Percentiles rank a stretch among this genome's conserved stretches.
Conservation (phyloP, 2,888 invertebrate genomes). For the Drosophila setosimentum region DNA sequence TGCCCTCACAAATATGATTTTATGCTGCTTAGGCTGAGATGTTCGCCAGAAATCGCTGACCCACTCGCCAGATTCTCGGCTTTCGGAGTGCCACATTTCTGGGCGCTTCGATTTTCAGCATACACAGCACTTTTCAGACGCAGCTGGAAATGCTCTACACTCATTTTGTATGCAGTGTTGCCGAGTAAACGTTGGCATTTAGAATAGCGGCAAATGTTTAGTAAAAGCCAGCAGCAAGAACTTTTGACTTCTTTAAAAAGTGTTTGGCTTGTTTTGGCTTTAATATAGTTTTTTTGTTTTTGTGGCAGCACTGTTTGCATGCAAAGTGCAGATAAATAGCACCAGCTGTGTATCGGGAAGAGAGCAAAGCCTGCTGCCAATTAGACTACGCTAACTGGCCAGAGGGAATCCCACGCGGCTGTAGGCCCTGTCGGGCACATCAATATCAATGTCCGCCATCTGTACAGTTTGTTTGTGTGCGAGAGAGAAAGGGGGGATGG, state of each 20-base stretch:
- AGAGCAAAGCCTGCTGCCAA: constrained; percentile 24
- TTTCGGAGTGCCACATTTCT: constrained; percentile 24
- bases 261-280: background rate
- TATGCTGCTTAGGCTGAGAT: background rate
- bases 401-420: constrained; percentile 46
- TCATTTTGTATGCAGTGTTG: constrained; percentile 12
- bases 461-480: constrained; percentile 23
- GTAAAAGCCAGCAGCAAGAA: background rate
- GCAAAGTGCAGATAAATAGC: constrained; percentile 6
- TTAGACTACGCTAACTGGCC: constrained; percentile 44
- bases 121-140: constrained; percentile 24
- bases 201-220: background rate
- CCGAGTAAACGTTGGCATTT: background rate
- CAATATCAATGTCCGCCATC: constrained; percentile 57
- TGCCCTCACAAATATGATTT: background rate
- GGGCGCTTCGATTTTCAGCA: constrained; percentile 24
- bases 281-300: too few species aligned
- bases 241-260: background rate
- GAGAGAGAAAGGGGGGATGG: background rate
- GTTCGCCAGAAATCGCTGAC: constrained; percentile 38
- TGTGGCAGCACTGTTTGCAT: constrained; percentile 20
- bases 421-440: constrained; percentile 31
- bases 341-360: constrained; percentile 9
- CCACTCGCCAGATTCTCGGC: constrained; percentile 21
- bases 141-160: constrained; percentile 12